Percentiles rank a stretch among this genome's conserved stretches.
These are phyloP conservation scores for Eilema caniola DNA, from an alignment of 2,888 invertebrate genomes.

Conservation along the genomic window DNA sequence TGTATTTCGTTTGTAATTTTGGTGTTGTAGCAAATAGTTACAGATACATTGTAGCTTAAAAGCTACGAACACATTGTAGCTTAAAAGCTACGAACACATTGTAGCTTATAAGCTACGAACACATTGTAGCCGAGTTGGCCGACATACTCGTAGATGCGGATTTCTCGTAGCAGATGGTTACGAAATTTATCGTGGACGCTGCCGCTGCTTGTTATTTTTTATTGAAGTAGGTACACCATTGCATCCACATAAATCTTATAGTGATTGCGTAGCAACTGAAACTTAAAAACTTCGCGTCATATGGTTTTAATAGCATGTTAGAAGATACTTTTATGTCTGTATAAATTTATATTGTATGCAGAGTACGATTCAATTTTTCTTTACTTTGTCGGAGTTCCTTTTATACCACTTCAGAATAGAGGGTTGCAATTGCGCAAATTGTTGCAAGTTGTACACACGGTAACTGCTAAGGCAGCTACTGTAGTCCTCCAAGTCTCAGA, in stretches of 20 bases:
- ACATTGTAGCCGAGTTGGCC: background rate
- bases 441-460: background rate
- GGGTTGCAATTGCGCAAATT: background rate
- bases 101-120: background rate
- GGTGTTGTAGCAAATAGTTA: background rate
- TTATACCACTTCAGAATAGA: background rate
- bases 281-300: no score
- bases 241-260: no score
- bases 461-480: background rate
- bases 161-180: constrained; percentile 5
- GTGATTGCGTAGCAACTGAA: background rate
- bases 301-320: background rate
- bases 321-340: no score
- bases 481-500: background rate
- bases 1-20: no score
- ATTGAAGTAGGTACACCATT: background rate
- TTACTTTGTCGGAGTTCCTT: background rate
- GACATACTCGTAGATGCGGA: background rate
- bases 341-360: background rate
- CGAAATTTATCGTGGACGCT: background rate
- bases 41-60: background rate
- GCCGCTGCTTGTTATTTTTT: background rate
- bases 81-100: background rate
- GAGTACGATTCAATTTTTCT: background rate
- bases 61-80: background rate